Evolutionary conservation across 35 echinoderm and acorn worm genomes (phyloP).

Genomic region (Lytechinus variegatus): DNA sequence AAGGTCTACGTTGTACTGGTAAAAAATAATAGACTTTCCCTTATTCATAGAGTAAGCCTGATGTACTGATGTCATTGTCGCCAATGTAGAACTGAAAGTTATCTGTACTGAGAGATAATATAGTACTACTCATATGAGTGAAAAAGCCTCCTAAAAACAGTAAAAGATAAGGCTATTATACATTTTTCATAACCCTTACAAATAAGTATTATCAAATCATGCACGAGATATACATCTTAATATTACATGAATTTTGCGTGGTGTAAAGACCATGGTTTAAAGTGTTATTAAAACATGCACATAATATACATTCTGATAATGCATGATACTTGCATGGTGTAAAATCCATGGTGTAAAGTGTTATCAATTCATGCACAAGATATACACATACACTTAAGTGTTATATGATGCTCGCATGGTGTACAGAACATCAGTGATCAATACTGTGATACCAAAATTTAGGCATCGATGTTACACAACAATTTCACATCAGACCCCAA

Average conservation of each 20-base stretch:
- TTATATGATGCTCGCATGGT: background rate
- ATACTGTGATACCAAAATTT: background rate
- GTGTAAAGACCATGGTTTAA: background rate
- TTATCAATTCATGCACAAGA: background rate
- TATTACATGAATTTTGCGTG: background rate
- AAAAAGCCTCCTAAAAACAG: background rate
- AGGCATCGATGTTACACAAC: background rate
- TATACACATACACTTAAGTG: background rate
- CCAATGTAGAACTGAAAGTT: background rate
- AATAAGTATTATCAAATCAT: background rate
- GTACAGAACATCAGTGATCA: background rate
- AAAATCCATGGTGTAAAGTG: background rate
- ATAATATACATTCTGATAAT: background rate
- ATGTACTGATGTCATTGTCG: constrained; percentile 14
- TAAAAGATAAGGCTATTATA: constrained; percentile 14
- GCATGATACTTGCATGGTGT: background rate
- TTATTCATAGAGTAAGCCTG: background rate
- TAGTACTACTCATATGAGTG: background rate
- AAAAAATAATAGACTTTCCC: constrained; percentile 13
- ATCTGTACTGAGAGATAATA: background rate
- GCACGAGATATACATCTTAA: background rate
- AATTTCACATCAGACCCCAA: background rate
- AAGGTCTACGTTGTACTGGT: constrained; percentile 31
- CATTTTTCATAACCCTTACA: background rate
- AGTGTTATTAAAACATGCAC: background rate